Evolutionary conservation across 37 sponge, comb jelly and placozoan genomes (phyloP).

Genomic region (Cladorhizidae sp.): DNA sequence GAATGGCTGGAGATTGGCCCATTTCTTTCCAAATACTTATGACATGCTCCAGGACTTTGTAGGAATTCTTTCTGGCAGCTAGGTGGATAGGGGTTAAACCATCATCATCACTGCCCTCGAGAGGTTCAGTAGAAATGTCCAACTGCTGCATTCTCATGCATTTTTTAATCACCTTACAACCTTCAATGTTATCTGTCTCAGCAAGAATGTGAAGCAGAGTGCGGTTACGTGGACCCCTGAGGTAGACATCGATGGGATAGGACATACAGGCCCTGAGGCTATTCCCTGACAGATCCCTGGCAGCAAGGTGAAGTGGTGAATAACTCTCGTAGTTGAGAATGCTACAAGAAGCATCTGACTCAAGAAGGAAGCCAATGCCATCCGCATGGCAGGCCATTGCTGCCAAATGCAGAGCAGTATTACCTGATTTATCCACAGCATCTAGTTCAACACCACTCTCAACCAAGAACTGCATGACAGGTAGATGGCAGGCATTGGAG

Average conservation of each 20-base stretch:
- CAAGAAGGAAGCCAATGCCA: constrained; percentile 56
- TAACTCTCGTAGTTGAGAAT: constrained; percentile 44
- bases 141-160: background rate
- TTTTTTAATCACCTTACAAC: constrained; percentile 36
- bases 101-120: constrained; percentile 78
- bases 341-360: constrained; percentile 32
- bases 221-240: constrained; percentile 25
- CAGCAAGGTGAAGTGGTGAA: constrained; percentile 72
- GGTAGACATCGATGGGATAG: background rate
- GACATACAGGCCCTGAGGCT: background rate
- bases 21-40: constrained; percentile 34
- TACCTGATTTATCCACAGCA: constrained; percentile 61
- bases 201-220: constrained; percentile 71
- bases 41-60: constrained; percentile 43
- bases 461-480: constrained; percentile 61
- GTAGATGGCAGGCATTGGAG: constrained; percentile 38
- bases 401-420: constrained; percentile 87
- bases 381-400: constrained; percentile 18
- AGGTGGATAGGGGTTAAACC: constrained; percentile 71
- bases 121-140: background rate
- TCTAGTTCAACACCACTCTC: constrained; percentile 51
- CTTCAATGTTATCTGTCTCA: constrained; percentile 65
- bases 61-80: constrained; percentile 72
- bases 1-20: constrained; percentile 59
- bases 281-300: constrained; percentile 6